These are phyloP conservation scores for Tuta absoluta DNA, from an alignment of 2,888 invertebrate species.

Conservation along the genomic window DNA sequence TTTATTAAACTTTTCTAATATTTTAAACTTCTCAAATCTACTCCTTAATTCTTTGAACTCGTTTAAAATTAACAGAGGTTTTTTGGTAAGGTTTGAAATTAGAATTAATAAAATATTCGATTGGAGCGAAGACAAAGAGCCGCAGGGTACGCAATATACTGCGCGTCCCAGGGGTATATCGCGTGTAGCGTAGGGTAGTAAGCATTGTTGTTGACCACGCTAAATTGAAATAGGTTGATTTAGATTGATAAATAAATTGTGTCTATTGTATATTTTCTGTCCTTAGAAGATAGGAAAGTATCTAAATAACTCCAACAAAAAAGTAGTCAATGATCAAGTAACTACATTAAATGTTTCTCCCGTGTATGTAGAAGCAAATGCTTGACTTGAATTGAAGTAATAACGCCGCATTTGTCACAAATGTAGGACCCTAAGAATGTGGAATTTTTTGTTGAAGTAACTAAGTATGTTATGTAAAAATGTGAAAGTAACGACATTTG, in stretches of 20 bases:
- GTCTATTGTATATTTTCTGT: too few species aligned
- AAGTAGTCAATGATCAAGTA: too few species aligned
- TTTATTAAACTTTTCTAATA: not conserved
- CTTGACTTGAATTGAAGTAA: too few species aligned
- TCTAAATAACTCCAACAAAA: too few species aligned
- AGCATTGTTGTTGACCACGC: not conserved
- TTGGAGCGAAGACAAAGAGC: slow-evolving; percentile 53
- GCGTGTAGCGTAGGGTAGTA: slow-evolving; percentile 25
- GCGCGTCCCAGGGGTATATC: slow-evolving; percentile 43
- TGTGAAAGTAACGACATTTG: not conserved
- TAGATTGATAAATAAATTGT: not conserved
- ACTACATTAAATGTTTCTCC: too few species aligned
- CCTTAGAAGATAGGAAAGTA: too few species aligned
- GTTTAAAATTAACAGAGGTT: slow-evolving; percentile 48
- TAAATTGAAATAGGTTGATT: not conserved
- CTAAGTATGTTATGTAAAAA: not conserved
- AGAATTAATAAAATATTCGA: slow-evolving; percentile 68
- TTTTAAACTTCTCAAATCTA: slow-evolving; percentile 1
- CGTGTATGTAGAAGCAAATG: too few species aligned
- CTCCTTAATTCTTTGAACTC: slow-evolving; percentile 29
- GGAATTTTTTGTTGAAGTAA: too few species aligned
- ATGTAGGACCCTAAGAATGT: too few species aligned
- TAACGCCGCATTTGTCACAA: too few species aligned
- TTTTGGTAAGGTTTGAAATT: slow-evolving; percentile 45
- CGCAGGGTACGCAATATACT: slow-evolving; percentile 56